Conservation (phyloP, 1,140 invertebrate genomes). For the Lasioglossum baleicum region DNA sequence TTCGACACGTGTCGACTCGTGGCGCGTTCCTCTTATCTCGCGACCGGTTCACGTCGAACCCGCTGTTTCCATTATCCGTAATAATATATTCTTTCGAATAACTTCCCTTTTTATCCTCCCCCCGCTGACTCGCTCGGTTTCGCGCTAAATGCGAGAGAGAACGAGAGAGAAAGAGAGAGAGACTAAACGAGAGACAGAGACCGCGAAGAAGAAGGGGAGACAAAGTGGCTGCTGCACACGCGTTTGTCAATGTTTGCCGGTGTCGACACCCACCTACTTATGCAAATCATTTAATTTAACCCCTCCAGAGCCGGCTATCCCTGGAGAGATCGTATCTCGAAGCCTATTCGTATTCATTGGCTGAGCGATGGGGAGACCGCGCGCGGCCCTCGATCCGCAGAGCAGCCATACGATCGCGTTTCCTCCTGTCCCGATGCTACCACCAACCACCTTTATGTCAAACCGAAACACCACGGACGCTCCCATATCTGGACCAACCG, state of each 20-base stretch:
- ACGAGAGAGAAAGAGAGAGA: neutral
- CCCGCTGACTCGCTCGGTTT: neutral
- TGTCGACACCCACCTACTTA: conserved; percentile 81
- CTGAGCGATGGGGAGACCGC: conserved; percentile 66
- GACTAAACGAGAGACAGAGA: neutral
- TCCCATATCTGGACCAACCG: neutral
- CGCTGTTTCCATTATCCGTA: conserved; percentile 74
- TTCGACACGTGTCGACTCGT: conserved; percentile 77
- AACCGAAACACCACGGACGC: conserved; percentile 2
- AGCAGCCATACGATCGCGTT: conserved; percentile 70
- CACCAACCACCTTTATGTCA: conserved; percentile 47
- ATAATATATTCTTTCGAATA: conserved; percentile 79
- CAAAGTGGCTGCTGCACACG: conserved; percentile 62
- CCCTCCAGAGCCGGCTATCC: conserved; percentile 66
- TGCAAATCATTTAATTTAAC: conserved; percentile 82
- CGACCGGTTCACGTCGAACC: conserved; percentile 62
- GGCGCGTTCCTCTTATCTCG: conserved; percentile 68
- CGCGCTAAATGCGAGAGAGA: neutral
- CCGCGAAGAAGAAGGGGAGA: conserved; percentile 33
- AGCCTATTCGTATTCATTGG: conserved; percentile 81
- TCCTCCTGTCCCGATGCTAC: conserved; percentile 50
- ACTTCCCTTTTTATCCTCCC: conserved; percentile 32
- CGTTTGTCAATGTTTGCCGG: conserved; percentile 81
- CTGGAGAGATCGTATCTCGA: conserved; percentile 79
- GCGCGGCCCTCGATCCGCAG: conserved; percentile 59